Evolutionary conservation across 2,797 vertebrate genomes (phyloP), one percentile per base, ranked within the genome.

Genomic region (Hyperoplus lanceolatus): DNA sequence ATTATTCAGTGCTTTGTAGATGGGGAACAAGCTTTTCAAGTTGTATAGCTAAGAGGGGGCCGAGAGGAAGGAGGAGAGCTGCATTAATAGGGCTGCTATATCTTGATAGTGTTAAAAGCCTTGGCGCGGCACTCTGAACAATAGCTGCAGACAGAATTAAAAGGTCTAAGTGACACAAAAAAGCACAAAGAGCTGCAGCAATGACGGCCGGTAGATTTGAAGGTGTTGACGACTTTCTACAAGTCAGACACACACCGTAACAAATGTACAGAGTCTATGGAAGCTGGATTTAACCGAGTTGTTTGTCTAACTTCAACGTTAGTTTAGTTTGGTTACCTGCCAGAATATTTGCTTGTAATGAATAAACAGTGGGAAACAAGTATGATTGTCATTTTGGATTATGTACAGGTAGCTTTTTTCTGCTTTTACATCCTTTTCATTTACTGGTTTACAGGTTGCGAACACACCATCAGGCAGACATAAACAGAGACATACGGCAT

Each of bases 101-200:
- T 54, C 53, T 54, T 61, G 21, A 73, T 54, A 49, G 74, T 53
- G 54, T 58, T 73, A 58, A 81, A 76, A 72, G 79, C 62, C 41
- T 57, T 36, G 21, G 48, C 4, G n/a, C 36, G 36, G 41, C n/a
- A 39, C 46, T 63, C 21, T 59, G 49, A 69, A 73, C 14, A 54
- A 29, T 29, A 66, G 48, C 39, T 60, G 59, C 21, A 75, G 51
- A 55, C 56, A 39, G 69, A 65, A 54, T 76, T 36, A 66, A 67
- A 61, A 73, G 56, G 64, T 82, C 36, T 62, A 41, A 62, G 13
- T 73, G 48, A 73, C 43, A 62, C 56, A 5, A 51, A 48, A 77
- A 13, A 29, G 2, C 43, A 14, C 57, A 15, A 42, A 79, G 41
- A 53, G 16, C 29, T 57, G 45, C 13, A 51, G 13, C 45, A 43